Conservation (phyloP, 2,888 invertebrate species). For the Tetranychus truncatus region DNA sequence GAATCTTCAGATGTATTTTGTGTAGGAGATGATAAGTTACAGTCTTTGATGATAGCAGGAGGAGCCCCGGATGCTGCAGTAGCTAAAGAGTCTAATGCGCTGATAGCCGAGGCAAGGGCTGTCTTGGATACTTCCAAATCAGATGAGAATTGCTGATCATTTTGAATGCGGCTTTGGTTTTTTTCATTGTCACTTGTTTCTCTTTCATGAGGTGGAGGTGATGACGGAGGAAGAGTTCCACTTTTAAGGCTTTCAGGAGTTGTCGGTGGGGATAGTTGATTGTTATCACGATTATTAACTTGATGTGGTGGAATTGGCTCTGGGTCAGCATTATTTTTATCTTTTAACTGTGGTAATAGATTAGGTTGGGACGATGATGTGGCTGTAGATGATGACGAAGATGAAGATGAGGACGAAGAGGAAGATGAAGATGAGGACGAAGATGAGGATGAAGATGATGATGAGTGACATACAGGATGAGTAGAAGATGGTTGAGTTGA, state of each 20-base stretch:
- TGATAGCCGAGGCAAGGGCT: slow-evolving; percentile 5
- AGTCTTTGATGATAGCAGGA: neutral
- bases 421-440: neutral
- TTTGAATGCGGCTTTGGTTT: neutral
- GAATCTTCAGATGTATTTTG: slow-evolving; percentile 8
- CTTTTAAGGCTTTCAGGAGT: slow-evolving; percentile 15
- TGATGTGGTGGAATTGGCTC: neutral
- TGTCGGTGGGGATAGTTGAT: slow-evolving; percentile 11
- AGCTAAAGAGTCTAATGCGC: slow-evolving; percentile 7
- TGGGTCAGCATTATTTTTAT: neutral
- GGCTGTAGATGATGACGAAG: slow-evolving; percentile 2
- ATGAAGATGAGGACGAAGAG: neutral
- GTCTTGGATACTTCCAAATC: slow-evolving; percentile 6
- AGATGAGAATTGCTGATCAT: neutral
- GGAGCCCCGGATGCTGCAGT: neutral
- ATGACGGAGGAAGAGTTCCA: neutral
- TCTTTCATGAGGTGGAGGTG: slow-evolving; percentile 14
- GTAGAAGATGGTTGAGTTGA: neutral
- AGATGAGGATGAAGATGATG: neutral
- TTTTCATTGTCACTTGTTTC: slow-evolving; percentile 7
- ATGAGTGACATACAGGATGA: neutral
- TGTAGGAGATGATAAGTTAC: slow-evolving; percentile 6
- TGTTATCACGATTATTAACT: slow-evolving; percentile 2
- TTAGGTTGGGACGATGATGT: neutral
- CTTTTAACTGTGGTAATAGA: neutral